Evolutionary conservation across 2,888 invertebrate species (phyloP).

Genomic region (Eulithis prunata): DNA sequence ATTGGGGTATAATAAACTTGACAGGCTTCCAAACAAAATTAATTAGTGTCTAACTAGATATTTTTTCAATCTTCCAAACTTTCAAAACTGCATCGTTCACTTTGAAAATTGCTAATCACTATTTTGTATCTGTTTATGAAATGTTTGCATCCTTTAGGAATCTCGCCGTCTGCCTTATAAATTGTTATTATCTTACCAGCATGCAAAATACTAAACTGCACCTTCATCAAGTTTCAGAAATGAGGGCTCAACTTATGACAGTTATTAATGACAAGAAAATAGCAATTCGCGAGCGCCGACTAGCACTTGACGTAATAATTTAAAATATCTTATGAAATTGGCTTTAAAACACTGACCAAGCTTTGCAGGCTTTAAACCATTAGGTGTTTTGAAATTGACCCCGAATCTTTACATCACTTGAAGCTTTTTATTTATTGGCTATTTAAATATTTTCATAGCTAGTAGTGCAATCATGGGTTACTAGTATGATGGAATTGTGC

Average conservation of each 20-base stretch:
- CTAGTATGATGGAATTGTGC: conserved; percentile 24
- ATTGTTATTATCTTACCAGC: conserved; percentile 20
- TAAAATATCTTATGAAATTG: conserved; percentile 32
- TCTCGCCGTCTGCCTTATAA: conserved; percentile 15
- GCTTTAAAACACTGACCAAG: conserved; percentile 30
- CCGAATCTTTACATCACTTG: conserved; percentile 20
- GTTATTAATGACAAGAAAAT: conserved; percentile 34
- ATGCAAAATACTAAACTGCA: conserved; percentile 30
- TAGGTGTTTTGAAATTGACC: conserved; percentile 30
- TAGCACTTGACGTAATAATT: conserved; percentile 37
- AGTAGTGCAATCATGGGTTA: conserved; percentile 30
- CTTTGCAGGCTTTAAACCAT: conserved; percentile 30
- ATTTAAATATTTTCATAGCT: conserved; percentile 26
- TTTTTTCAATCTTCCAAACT: too few relatives aligned
- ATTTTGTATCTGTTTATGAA: neutral
- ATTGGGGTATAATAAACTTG: too few relatives aligned
- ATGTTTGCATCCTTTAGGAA: conserved; percentile 11
- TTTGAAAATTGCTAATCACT: conserved; percentile 15
- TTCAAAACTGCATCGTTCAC: conserved; percentile 4
- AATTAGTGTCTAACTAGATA: too few relatives aligned
- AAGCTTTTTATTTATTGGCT: conserved; percentile 32
- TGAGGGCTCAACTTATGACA: conserved; percentile 36
- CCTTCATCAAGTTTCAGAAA: conserved; percentile 37
- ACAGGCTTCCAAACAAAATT: too few relatives aligned
- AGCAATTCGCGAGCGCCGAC: conserved; percentile 33